Conservation (phyloP, 2,113 vertebrate genomes). For the Paraplagusia blochii region DNA sequence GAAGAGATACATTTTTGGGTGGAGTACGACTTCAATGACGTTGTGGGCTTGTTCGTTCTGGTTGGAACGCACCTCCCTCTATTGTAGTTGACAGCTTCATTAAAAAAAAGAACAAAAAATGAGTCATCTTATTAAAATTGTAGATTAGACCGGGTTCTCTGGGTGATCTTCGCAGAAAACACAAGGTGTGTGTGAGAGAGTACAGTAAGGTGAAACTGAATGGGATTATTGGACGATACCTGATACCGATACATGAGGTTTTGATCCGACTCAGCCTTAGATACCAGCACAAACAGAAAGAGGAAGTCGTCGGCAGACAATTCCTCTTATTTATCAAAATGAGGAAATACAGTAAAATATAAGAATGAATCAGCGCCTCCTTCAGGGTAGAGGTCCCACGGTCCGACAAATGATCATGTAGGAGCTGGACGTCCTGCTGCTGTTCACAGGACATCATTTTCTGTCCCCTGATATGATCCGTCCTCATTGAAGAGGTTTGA, state of each 20-base stretch:
- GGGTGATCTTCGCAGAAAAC: not conserved
- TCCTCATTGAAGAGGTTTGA: no score
- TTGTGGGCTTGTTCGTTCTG: slow-evolving; percentile 4
- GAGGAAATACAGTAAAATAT: no score
- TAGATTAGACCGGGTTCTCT: not conserved
- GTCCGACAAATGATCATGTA: slow-evolving; percentile 6
- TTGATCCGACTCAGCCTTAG: not conserved
- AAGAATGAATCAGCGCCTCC: slow-evolving; percentile 1
- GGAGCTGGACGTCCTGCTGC: slow-evolving; percentile 13
- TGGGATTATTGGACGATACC: not conserved
- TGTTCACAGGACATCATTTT: no score
- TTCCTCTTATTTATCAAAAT: not conserved
- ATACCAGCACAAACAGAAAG: not conserved
- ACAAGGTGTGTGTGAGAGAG: not conserved
- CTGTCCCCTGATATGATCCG: no score
- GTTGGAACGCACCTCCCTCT: slow-evolving; percentile 7
- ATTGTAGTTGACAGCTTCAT: slow-evolving; percentile 9
- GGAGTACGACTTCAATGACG: slow-evolving; percentile 11
- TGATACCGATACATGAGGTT: no score
- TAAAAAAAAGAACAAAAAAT: slow-evolving; percentile 3
- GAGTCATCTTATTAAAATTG: slow-evolving; percentile 16
- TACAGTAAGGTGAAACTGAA: not conserved
- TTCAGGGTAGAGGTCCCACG: slow-evolving; percentile 19
- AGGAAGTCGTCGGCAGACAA: not conserved
- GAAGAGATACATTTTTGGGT: not conserved